Evolutionary conservation across 1,140 invertebrate species (phyloP).

Genomic region (Drusus annulatus): DNA sequence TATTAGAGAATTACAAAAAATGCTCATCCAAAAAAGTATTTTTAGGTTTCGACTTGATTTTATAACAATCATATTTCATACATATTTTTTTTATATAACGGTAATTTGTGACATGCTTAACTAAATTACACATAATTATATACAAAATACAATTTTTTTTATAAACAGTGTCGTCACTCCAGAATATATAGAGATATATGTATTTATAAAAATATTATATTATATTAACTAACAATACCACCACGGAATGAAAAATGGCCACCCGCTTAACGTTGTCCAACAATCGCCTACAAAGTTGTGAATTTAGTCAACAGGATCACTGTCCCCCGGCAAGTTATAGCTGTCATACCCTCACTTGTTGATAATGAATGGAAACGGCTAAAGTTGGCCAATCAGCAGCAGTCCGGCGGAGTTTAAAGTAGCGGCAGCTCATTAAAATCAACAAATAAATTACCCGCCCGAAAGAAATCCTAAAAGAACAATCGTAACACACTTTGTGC

Average conservation of each 20-base stretch:
- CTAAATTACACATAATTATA: background rate
- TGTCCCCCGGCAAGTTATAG: no score
- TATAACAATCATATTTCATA: no score
- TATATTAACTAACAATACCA: background rate
- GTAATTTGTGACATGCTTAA: background rate
- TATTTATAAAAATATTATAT: no score
- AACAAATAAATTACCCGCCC: conserved; percentile 27
- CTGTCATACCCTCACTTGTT: no score
- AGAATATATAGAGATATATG: no score
- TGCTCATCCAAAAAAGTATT: no score
- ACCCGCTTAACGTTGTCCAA: no score
- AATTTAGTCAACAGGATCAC: no score
- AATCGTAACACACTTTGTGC: background rate
- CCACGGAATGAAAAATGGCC: background rate
- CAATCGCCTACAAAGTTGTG: no score
- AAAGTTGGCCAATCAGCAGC: conserved; percentile 32
- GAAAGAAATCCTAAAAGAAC: conserved; percentile 22
- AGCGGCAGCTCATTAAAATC: conserved; percentile 43
- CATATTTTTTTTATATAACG: background rate
- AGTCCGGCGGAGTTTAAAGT: conserved; percentile 33
- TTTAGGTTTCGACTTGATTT: no score
- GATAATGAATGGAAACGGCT: background rate
- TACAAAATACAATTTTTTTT: background rate
- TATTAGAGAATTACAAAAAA: background rate
- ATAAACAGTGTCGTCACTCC: background rate